phyloP scores from a whole-genome alignment of 2,113 vertebrate genomes.

The Orycteropus afer region DNA sequence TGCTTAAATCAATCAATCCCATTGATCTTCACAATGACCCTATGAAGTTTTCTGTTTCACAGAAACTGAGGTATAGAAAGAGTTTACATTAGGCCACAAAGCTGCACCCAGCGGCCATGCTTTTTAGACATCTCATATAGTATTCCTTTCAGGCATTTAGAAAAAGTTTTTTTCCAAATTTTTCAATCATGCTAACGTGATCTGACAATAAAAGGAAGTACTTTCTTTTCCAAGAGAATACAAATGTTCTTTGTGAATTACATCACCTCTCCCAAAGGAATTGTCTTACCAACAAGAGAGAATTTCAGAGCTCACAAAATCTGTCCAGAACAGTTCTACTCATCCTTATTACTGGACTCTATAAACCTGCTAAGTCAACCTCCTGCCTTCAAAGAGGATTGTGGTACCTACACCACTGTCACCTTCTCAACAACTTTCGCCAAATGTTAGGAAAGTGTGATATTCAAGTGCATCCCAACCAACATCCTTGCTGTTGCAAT shows the following conservation, averaged over 20 bases:
- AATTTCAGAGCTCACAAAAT: background rate
- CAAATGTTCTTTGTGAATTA: slow-evolving; percentile 71
- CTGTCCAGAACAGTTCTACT: background rate
- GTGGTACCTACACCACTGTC: background rate
- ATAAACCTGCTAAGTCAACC: background rate
- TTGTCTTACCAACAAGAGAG: slow-evolving; percentile 72
- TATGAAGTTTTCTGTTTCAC: background rate
- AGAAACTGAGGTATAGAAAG: background rate
- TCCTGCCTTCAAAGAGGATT: background rate
- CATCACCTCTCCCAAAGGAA: slow-evolving; percentile 82
- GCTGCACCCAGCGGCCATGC: background rate
- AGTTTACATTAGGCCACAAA: background rate
- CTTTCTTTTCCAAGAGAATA: slow-evolving; percentile 71
- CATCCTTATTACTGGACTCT: background rate
- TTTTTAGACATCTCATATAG: slow-evolving; percentile 6
- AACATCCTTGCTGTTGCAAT: background rate
- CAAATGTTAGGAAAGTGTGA: background rate
- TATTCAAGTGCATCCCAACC: background rate
- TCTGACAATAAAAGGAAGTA: slow-evolving; percentile 72
- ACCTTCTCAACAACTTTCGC: background rate
- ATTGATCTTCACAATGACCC: background rate
- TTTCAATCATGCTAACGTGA: slow-evolving; percentile 68
- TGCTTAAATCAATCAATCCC: background rate
- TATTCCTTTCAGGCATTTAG: background rate
- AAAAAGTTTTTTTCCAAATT: slow-evolving; percentile 39